Evolutionary conservation across 2,113 vertebrate species (phyloP), one percentile per base, ranked within the genome.

Genomic region (Scophthalmus maximus): DNA sequence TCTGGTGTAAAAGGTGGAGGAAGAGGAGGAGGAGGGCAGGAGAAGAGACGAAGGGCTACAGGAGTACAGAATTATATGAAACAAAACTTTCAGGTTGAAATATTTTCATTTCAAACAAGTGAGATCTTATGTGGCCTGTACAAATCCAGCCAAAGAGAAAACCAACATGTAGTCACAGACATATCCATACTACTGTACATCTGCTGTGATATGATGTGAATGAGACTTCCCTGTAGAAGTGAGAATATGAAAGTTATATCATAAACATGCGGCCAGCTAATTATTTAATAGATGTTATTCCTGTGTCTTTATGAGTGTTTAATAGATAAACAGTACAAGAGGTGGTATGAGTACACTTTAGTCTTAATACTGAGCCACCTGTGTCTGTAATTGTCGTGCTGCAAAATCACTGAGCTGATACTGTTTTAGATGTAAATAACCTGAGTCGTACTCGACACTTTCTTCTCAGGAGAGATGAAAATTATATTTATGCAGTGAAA

Each of bases 1-100:
- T 68, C 85, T 96, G 23, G 93, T 96, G 55, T 97, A 86, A 84
- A 50, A 69, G 58, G 10, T 1, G 17, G 0, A 32, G 47, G 22
- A n/a, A 61, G n/a, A n/a, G n/a, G 70, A 59, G 8, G 2, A 18
- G 0, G 40, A 52, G 22, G 18, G 59, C 8, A 15, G 18, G 10
- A 27, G 42, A 62, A 30, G 30, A 20, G 26, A 36, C 3, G 0
- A 20, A 10, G 26, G 2, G 20, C 18, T 14, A 20, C 27, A 36
- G 25, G 8, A 34, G 17, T 3, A 22, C 3, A 26, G 14, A 36
- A 34, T 11, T 14, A 57, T 15, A 9, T 22, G 17, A 49, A 7
- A 17, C 6, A 20, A 23, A 32, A 38, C 14, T 22, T 29, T 22
- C 3, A 49, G 49, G n/a, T 44, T 47, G 10, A 18, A 62, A 66